Evolutionary conservation across 1,140 invertebrate species (phyloP), one percentile per base, ranked within the genome.

Genomic region (Macrosteles quadrilineatus): DNA sequence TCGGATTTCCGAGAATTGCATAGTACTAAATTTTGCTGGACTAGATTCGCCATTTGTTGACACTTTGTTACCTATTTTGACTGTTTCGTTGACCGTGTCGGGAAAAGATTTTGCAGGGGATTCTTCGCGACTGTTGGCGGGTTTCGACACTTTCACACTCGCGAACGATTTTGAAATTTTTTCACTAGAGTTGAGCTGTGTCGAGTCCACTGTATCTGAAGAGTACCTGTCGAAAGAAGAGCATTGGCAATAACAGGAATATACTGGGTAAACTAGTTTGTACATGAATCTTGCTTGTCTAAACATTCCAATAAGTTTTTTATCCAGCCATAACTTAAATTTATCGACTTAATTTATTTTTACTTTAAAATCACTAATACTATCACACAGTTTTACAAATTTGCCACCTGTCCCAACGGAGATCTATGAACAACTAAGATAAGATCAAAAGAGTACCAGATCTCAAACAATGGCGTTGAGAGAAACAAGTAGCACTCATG

Each of bases 1-100:
- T 74, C 86, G 85, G 71, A 89, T 84, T 59, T 75, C 73, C 17
- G 75, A 75, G 47, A 75, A 75, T 36, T 73, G 72, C 70, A 74
- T 73, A 45, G 71, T 72, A 68, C 73, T 71, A 53, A 31, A 32
- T 40, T 67, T 68, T 14, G 57, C 50, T 50, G 50, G 40, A 71
- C 66, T 69, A 77, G 69, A 68, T 36, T 71, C 50, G 17, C 64
- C 64, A 67, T 66, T 66, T 0, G 55, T 62, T 19, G 31, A 19
- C 30, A 36, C 25, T 53, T 68, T 68, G 45, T 68, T 53, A 3
- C 45, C 50, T 57, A 55, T 68, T 55, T 50, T 53, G 21, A 59
- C 21, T 27, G 55, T 9, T 21, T 14, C 23, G 9, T 59, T 29
- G 12, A 29, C 4, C 27, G 21, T 6, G 21, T 59, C 55, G 19